A percentile compares a stretch with the other conserved stretches of the same genome.
Conservation (phyloP, 2,797 vertebrate genomes). For the Myripristis murdjan region DNA sequence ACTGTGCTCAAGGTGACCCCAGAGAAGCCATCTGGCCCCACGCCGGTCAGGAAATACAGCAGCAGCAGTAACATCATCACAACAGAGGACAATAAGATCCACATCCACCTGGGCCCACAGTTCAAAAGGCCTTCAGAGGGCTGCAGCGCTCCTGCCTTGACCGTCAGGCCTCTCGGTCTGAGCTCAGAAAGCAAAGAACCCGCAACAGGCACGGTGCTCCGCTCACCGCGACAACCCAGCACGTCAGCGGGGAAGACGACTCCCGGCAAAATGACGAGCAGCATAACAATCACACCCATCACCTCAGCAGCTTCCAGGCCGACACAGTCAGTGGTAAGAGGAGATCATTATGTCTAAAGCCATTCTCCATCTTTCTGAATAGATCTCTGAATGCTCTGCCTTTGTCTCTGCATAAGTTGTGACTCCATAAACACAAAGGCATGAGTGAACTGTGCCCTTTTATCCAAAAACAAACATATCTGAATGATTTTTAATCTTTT, state of each 20-base stretch:
- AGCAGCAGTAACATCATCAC: conserved; percentile 92
- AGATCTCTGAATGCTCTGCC: not conserved
- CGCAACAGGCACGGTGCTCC: conserved; percentile 89
- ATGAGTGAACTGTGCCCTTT: conserved; percentile 57
- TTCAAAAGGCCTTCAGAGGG: conserved; percentile 86
- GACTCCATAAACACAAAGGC: conserved; percentile 13
- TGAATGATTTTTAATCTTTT: conserved; percentile 66
- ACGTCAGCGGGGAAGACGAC: conserved; percentile 74
- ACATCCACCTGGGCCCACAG: conserved; percentile 94
- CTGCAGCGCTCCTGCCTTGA: conserved; percentile 78
- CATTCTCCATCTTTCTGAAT: not conserved
- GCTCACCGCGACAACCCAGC: conserved; percentile 86
- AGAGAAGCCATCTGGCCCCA: conserved; percentile 87
- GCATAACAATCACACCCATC: conserved; percentile 94
- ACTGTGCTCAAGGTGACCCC: conserved; percentile 92
- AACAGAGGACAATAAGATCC: conserved; percentile 98
- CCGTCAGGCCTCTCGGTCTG: conserved; percentile 83
- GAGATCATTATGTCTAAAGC: not conserved
- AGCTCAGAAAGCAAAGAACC: conserved; percentile 87
- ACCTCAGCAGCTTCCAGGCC: conserved; percentile 88
- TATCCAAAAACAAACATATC: conserved; percentile 29
- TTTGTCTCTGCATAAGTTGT: not conserved
- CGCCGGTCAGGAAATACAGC: conserved; percentile 88
- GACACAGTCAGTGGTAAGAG: conserved; percentile 91
- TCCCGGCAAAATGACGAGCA: conserved; percentile 93